These are phyloP conservation scores for Meandrina meandrites DNA, from an alignment of 92 coral and sea anemone species.

Conservation along the genomic window DNA sequence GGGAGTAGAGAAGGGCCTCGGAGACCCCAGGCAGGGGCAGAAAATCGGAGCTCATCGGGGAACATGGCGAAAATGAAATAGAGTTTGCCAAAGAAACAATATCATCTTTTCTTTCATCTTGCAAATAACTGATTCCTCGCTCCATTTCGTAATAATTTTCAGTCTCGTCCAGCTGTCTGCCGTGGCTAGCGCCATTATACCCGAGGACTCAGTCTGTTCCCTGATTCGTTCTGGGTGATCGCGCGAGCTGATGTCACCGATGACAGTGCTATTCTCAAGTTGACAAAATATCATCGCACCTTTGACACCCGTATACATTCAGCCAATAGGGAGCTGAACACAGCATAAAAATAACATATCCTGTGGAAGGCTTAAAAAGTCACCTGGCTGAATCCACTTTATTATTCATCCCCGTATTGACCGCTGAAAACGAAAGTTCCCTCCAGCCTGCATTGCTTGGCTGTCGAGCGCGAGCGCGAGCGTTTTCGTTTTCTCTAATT, in stretches of 20 bases:
- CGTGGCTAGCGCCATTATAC: too few species aligned
- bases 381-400: slow-evolving; percentile 9
- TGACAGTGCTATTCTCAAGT: background rate
- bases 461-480: slow-evolving; percentile 1
- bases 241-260: background rate
- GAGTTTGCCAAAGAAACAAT: too few species aligned
- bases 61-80: background rate
- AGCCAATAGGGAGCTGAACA: background rate
- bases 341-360: too few species aligned
- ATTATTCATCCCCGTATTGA: background rate
- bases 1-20: background rate
- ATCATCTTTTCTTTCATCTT: too few species aligned
- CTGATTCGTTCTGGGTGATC: too few species aligned
- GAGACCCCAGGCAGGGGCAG: background rate
- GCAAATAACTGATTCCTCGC: too few species aligned
- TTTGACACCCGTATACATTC: background rate
- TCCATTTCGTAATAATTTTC: too few species aligned
- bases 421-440: background rate
- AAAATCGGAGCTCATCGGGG: background rate
- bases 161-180: too few species aligned
- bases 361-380: background rate
- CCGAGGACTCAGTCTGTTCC: too few species aligned
- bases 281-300: background rate
- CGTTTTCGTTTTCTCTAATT: background rate
- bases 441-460: background rate